Conservation (phyloP, 1,140 invertebrate species). For the Drosophila nebulosa region DNA sequence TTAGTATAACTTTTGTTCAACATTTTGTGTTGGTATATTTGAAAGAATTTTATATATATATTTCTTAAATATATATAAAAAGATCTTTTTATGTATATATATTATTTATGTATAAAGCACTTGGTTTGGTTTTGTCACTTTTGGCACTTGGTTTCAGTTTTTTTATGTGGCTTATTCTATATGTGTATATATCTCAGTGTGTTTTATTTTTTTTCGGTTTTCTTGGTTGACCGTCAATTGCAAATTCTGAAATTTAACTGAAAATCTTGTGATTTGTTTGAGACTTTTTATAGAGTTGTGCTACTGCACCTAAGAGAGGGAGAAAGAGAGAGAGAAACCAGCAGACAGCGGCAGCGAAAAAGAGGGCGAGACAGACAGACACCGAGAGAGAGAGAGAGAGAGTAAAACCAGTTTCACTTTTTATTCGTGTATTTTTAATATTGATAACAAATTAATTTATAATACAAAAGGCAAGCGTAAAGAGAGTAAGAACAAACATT, state of each 20-base stretch:
- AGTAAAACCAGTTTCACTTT: slow-evolving; percentile 29
- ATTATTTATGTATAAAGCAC: not conserved
- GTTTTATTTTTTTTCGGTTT: not conserved
- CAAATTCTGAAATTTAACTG: slow-evolving; percentile 78
- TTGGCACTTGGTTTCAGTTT: slow-evolving; percentile 1
- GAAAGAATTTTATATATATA: not conserved
- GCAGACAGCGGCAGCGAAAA: slow-evolving; percentile 35
- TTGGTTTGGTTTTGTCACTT: not conserved
- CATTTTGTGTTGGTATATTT: slow-evolving; percentile 31
- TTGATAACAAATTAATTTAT: slow-evolving; percentile 76
- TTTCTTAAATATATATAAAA: slow-evolving; percentile 28
- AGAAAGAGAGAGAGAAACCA: too few species aligned
- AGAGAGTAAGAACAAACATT: not conserved
- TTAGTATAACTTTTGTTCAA: slow-evolving; percentile 6
- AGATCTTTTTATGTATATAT: not conserved
- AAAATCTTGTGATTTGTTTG: slow-evolving; percentile 80
- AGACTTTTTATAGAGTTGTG: slow-evolving; percentile 76
- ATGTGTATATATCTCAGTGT: slow-evolving; percentile 2
- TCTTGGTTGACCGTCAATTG: slow-evolving; percentile 53
- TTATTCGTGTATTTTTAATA: slow-evolving; percentile 28
- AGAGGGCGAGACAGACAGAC: not conserved
- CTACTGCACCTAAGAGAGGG: slow-evolving; percentile 22
- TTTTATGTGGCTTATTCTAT: not conserved
- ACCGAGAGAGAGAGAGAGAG: not conserved
- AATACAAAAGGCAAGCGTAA: slow-evolving; percentile 39